A percentile compares a stretch with the other conserved stretches of the same genome.
Conservation (phyloP, 2,113 vertebrate genomes). For the Sterrhoptilus dennistouni region DNA sequence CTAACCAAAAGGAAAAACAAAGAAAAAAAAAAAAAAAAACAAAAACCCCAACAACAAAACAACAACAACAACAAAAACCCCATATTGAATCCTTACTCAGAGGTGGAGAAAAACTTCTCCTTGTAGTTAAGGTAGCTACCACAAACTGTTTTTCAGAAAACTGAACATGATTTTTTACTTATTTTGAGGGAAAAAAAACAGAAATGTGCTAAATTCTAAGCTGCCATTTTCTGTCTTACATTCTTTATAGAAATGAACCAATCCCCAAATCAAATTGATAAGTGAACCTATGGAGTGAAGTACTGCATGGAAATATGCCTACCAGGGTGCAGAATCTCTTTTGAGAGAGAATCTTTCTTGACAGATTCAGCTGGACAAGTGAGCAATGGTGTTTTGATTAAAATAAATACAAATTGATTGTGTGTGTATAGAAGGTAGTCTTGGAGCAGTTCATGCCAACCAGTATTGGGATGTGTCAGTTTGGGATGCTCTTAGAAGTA, state of each 20-base stretch:
- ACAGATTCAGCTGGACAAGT: not conserved
- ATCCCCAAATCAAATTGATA: not conserved
- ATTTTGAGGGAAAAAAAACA: not conserved
- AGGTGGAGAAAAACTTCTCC: not conserved
- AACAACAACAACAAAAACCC: too few species aligned
- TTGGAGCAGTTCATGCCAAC: not conserved
- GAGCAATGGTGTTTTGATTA: not conserved
- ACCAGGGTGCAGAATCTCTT: not conserved
- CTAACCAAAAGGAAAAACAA: not conserved
- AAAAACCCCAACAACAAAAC: too few species aligned
- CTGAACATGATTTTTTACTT: not conserved
- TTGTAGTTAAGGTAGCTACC: not conserved
- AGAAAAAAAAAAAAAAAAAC: not conserved
- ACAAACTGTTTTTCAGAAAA: not conserved
- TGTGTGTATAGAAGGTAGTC: not conserved
- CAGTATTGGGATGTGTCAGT: not conserved
- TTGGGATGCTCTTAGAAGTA: not conserved
- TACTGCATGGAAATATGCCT: not conserved
- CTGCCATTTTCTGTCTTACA: not conserved
- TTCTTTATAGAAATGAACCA: not conserved
- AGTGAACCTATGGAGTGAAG: not conserved
- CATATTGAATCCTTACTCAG: not conserved
- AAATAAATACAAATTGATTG: not conserved
- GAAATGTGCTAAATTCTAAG: not conserved
- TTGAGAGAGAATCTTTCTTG: not conserved